Evolutionary conservation across 2,113 vertebrate genomes (phyloP), one percentile per base, ranked within the genome.

Genomic region (Rafetus swinhoei): DNA sequence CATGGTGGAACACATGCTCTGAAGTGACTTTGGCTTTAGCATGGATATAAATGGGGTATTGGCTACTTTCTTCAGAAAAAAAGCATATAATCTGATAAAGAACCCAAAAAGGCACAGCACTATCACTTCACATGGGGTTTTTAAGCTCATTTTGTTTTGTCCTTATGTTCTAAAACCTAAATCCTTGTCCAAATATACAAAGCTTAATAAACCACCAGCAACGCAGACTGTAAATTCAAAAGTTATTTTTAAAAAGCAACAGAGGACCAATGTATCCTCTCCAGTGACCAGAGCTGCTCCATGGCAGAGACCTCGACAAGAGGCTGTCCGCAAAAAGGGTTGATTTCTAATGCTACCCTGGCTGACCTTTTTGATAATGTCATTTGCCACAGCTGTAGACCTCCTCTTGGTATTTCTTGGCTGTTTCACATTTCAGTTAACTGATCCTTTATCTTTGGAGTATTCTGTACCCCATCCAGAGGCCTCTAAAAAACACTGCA

Each of bases 11-110:
- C 97, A n/a, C 90, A 98, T 97, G 98, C 98, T 98, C 98, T 97
- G 98, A 99, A 98, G 98, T 97, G 98, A 98, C 99, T 99, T 99
- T 99, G 99, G 99, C 98, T 99, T 97, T 97, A 98, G 99, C 98
- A 97, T 98, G 97, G 97, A 98, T 97, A 98, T 98, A 98, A 98
- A 98, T 97, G 98, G 98, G 97, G 97, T 97, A 94, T 87, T 94
- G 90, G 95, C 97, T 98, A 98, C 93, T 98, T 97, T 98, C 97
- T 96, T 97, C 84, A 95, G 97, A 94, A 96, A 83, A 97, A 98
- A 98, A 97, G 96, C 97, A 95, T 87, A 72, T 57, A 97, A 95
- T 95, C 96, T 95, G 96, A 96, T 94, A 94, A 97, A 97, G 95
- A 97, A 95, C 96, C 93, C 96, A 98, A 98, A 98, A 99, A 99